These are phyloP conservation scores for Nerophis lumbriciformis DNA, from an alignment of 2,113 vertebrate genomes.

Conservation along the genomic window DNA sequence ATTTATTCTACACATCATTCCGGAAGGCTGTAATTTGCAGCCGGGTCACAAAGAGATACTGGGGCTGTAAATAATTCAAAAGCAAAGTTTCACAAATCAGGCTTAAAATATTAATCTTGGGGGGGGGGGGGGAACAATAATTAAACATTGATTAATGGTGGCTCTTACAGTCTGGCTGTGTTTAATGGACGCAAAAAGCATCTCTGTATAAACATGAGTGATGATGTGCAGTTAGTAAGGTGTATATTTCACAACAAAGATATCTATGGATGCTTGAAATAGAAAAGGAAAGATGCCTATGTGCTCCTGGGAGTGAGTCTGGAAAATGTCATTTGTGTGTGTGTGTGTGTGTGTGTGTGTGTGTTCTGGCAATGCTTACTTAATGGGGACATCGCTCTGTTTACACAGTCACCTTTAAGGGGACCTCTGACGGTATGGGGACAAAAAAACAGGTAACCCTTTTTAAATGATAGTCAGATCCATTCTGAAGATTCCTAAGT, in stretches of 20 bases:
- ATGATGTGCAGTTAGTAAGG: not conserved
- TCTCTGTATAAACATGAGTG: slow-evolving; percentile 1
- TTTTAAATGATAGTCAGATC: too few species aligned
- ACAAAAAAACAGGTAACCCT: too few species aligned
- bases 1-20: slow-evolving; percentile 4
- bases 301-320: slow-evolving; percentile 23
- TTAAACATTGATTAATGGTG: slow-evolving; percentile 7
- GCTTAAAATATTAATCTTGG: slow-evolving; percentile 3
- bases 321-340: slow-evolving; percentile 23
- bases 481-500: too few species aligned
- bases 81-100: slow-evolving; percentile 5
- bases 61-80: slow-evolving; percentile 3
- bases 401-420: too few species aligned
- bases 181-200: not conserved
- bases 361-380: too few species aligned
- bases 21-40: not conserved
- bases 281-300: slow-evolving; percentile 40
- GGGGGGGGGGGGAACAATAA: not conserved
- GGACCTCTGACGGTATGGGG: too few species aligned
- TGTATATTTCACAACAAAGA: not conserved
- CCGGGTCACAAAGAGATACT: not conserved
- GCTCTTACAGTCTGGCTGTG: not conserved
- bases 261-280: not conserved
- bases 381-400: too few species aligned
- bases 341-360: too few species aligned